Evolutionary conservation across 2,113 vertebrate species (phyloP), one percentile per base, ranked within the genome.

Genomic region (Paralichthys olivaceus): DNA sequence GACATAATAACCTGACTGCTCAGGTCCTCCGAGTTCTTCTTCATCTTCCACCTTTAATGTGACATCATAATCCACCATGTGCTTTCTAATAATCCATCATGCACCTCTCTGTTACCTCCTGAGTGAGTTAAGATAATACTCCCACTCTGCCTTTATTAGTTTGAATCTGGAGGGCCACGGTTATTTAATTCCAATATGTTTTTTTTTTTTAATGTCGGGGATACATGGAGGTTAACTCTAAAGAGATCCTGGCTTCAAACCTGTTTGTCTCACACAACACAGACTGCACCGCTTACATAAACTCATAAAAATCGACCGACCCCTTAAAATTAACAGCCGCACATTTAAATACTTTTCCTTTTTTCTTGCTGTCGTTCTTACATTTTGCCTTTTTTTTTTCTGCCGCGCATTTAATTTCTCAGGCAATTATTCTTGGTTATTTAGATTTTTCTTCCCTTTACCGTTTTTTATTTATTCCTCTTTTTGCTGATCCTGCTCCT

Each of bases 401-500:
- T 20, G 34, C 15, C 17, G 15, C 23, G 28, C 4, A 55, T 75
- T 47, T 15, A 11, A 9, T 60, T 26, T 20, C 2, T 15, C n/a
- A 5, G 15, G 22, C 5, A 59, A 34, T 53, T 45, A 53, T 28
- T 19, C 4, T 3, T 23, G 59, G 58, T 88, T 81, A 57, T 77
- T 76, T 53, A 64, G 29, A 59, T 83, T 65, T 86, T 73, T 79
- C 80, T 54, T 62, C 59, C 29, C 20, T 69, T 82, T 25, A 19
- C 45, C 37, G n/a, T 73, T 64, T 69, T 54, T 19, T 57, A 51
- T 79, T 72, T 81, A 58, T 85, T 84, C 84, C 45, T 85, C 81
- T 84, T 84, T 87, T 71, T 75, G 89, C 87, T 86, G 86, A 89
- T 89, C 83, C 84, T 29, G 77, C 84, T 69, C 25, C 59, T 67